These are phyloP conservation scores for Pantherophis alleghaniensis DNA, from an alignment of 2,797 vertebrate species.

Conservation along the genomic window DNA sequence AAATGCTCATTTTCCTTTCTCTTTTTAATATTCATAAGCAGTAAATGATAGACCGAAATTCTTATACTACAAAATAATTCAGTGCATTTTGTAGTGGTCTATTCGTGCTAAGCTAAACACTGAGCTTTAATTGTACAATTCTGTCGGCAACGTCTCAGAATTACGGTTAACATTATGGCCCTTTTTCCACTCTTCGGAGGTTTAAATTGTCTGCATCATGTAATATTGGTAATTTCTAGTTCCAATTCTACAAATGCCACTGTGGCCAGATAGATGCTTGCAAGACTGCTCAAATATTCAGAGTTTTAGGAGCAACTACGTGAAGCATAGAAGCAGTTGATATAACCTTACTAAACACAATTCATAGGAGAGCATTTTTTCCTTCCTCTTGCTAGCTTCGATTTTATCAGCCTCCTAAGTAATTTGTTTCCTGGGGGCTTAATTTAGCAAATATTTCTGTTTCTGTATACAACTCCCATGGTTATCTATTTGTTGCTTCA, in stretches of 20 bases:
- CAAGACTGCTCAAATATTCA: constrained; percentile 67
- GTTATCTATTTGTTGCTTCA: constrained; percentile 45
- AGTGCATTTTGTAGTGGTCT: not conserved
- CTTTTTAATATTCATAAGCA: not conserved
- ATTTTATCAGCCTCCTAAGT: constrained; percentile 64
- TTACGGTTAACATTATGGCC: not conserved
- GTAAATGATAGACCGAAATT: not conserved
- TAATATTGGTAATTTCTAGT: not conserved
- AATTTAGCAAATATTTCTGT: constrained; percentile 52
- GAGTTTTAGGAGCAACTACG: constrained; percentile 62
- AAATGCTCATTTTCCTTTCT: not conserved
- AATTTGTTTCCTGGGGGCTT: constrained; percentile 58
- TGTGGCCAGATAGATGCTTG: not conserved
- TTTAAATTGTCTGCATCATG: not conserved
- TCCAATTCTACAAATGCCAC: not conserved
- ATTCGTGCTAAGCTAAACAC: not conserved
- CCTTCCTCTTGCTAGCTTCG: constrained; percentile 58
- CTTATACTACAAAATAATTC: not conserved
- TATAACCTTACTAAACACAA: constrained; percentile 64
- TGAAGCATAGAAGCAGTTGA: constrained; percentile 67
- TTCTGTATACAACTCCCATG: constrained; percentile 47
- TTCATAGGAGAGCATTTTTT: constrained; percentile 51
- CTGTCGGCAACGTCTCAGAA: not conserved
- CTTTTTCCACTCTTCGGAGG: not conserved
- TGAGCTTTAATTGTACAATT: not conserved